phyloP scores from a whole-genome alignment of 2,888 invertebrate genomes.

The Polydrusus pterygomalis region DNA sequence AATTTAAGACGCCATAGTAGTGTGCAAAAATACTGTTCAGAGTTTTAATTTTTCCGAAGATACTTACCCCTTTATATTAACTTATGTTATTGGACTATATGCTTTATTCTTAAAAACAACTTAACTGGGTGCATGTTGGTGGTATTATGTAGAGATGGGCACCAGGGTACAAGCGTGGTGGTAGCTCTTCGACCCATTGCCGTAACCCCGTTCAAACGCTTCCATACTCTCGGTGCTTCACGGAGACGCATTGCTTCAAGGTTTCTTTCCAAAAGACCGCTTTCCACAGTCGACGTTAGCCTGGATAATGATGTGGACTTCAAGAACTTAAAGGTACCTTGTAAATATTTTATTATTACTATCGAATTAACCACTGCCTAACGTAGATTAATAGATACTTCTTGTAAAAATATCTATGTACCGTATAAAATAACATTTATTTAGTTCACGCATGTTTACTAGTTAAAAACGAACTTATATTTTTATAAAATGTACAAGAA shows the following conservation, averaged over 20 bases:
- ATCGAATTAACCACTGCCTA: not conserved
- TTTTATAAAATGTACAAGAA: too few species aligned
- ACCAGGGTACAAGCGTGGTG: slow-evolving; percentile 68
- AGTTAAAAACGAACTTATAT: too few species aligned
- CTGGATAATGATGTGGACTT: slow-evolving; percentile 30
- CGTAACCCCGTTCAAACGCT: slow-evolving; percentile 67
- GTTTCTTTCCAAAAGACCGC: slow-evolving; percentile 63
- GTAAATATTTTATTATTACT: slow-evolving; percentile 15
- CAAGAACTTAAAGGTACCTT: slow-evolving; percentile 33
- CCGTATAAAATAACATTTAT: too few species aligned
- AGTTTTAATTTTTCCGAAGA: too few species aligned
- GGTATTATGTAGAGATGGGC: slow-evolving; percentile 52
- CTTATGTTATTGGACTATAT: too few species aligned
- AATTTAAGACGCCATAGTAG: too few species aligned
- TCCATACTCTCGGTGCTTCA: slow-evolving; percentile 65
- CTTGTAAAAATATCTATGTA: not conserved
- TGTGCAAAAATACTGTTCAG: too few species aligned
- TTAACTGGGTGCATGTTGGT: slow-evolving; percentile 66
- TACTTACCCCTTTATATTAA: too few species aligned
- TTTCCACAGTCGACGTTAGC: slow-evolving; percentile 59
- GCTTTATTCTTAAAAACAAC: slow-evolving; percentile 24
- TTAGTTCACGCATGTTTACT: too few species aligned
- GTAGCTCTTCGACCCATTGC: slow-evolving; percentile 67
- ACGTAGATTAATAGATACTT: not conserved
- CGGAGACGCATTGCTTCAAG: slow-evolving; percentile 68